These are phyloP conservation scores for Druon quercuslanigerum DNA, from an alignment of 1,140 invertebrate genomes.

Conservation along the genomic window DNA sequence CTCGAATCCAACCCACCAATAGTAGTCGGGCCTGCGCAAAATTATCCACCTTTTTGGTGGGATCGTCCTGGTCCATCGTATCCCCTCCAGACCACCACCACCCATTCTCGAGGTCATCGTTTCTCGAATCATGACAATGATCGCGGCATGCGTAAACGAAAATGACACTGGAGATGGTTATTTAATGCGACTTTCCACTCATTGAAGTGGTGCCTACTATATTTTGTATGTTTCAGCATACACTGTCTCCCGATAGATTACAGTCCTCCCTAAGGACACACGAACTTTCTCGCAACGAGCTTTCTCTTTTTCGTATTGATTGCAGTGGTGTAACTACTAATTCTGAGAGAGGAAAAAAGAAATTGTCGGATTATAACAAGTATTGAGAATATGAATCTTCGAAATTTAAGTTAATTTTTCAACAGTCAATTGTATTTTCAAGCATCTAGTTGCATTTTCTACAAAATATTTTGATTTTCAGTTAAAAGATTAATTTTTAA, in stretches of 20 bases:
- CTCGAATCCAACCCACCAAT: conserved; percentile 53
- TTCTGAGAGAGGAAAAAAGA: too few relatives aligned
- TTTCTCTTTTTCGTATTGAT: too few relatives aligned
- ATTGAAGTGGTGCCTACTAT: conserved; percentile 71
- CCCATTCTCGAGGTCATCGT: conserved; percentile 46
- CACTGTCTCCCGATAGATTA: conserved; percentile 60
- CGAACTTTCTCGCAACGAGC: too few relatives aligned
- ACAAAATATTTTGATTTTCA: too few relatives aligned
- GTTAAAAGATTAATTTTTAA: too few relatives aligned
- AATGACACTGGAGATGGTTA: conserved; percentile 67
- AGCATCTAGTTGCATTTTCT: too few relatives aligned
- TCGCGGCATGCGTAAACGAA: conserved; percentile 60
- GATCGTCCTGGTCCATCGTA: conserved; percentile 56
- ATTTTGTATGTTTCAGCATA: conserved; percentile 66
- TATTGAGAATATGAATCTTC: too few relatives aligned
- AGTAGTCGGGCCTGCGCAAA: conserved; percentile 56
- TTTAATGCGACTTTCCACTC: conserved; percentile 64
- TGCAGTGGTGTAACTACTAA: too few relatives aligned
- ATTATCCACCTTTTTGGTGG: conserved; percentile 62
- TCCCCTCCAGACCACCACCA: conserved; percentile 31
- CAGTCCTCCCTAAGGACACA: conserved; percentile 53
- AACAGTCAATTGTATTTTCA: too few relatives aligned
- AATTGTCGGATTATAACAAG: too few relatives aligned
- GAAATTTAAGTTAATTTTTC: too few relatives aligned
- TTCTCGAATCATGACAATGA: conserved; percentile 56